Base-by-base conservation (phyloP, 2,888 invertebrate genomes). In the Ypsolopha scabrella region DNA sequence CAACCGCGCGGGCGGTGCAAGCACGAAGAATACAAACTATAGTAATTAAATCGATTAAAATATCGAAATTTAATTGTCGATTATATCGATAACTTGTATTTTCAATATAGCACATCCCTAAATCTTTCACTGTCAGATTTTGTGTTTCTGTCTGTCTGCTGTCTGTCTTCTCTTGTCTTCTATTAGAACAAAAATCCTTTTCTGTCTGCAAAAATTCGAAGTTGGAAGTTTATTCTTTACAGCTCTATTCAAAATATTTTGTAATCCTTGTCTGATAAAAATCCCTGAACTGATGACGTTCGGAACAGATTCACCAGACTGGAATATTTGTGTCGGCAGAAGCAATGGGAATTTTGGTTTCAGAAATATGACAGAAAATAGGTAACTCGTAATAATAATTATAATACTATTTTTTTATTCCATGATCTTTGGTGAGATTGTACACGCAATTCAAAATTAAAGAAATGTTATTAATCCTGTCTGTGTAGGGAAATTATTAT, bases 341-440 rank as follows among this genome's bases (percentile, higher is more conserved):
- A 73, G 67, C 69, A 75, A 82, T 81, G 81, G 72, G 55, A 70
- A 71, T 65, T 64, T 66, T 65, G 57, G 67, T 56, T 64, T 67
- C 61, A 68, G 67, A 70, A 73, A 61, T 64, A 85, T 86, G 85
- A 75, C 85, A 75, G 83, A 77, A 65, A 86, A 86, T 75, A 81
- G 81, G 83, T 83, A 70, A n/a, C n/a, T n/a, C n/a, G n/a, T 48
- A 8, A 8, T 33, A 24, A 24, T 24, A 24, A 24, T 24, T 3
- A 24, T 24, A n/a, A n/a, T 24, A 24, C 4, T 24, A 24, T 24
- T 24, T 24, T 24, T 24, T 2, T 3, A 24, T 4, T 24, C 24
- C 24, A 24, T 24, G 11, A 24, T 24, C 11, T 11, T 13, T 11
- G 13, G n/a, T n/a, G n/a, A n/a, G n/a, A n/a, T n/a, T 13, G 7